Evolutionary conservation across 1,140 invertebrate species (phyloP), one percentile per base, ranked within the genome.

Genomic region (Tetramorium parvispinum): DNA sequence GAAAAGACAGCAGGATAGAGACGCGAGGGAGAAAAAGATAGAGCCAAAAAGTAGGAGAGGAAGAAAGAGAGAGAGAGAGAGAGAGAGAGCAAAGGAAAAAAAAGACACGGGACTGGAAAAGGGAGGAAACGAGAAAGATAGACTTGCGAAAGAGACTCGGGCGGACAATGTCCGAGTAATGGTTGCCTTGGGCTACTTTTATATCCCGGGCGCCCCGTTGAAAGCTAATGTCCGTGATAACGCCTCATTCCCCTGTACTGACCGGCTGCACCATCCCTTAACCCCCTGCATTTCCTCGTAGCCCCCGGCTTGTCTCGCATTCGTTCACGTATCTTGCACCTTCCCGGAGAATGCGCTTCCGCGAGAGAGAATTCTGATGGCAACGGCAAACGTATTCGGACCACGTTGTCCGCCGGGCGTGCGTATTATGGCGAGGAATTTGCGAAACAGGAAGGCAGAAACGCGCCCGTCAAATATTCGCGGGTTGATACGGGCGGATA

Each of bases 151-250:
- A 85, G 87, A 88, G 87, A 91, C 86, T 88, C 86, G 83, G 75
- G 85, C 92, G 92, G 93, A 95, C 94, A 93, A 94, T 95, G 94
- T 94, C 92, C 93, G 91, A 90, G 92, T 95, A 95, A 94, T 94
- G 93, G 93, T 91, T 91, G 92, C 94, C 91, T 88, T 87, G 83
- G 93, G 94, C 92, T 93, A 94, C 92, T 94, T 94, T 94, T 94
- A 94, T 94, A 93, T 92, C 92, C 90, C 89, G 88, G 85, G 86
- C 92, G 87, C 89, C 91, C 92, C 88, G 91, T 92, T 93, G 93
- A 93, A 94, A 94, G 94, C 94, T 95, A 95, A 95, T 94, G 94
- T 91, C 85, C 87, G 88, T 91, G 94, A 95, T 95, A 95, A 94
- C 94, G 92, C 92, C 90, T 89, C 70, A 75, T 85, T 83, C 85